Evolutionary conservation across 2,888 invertebrate genomes (phyloP).

Genomic region (Limnephilus marmoratus): DNA sequence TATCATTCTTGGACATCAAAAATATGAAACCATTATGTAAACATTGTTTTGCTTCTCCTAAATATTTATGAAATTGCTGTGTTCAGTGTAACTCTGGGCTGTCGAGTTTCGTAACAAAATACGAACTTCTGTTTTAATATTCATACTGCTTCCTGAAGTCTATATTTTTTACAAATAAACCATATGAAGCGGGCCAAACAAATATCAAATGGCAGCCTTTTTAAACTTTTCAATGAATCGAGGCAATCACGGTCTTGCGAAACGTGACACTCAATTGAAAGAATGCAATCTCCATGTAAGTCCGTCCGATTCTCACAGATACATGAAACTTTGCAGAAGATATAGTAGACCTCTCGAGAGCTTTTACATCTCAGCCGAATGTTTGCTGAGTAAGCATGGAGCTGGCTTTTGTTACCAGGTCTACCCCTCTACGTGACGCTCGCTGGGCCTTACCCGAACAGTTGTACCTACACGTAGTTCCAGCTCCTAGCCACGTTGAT

Average conservation of each 20-base stretch:
- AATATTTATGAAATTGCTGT: background rate
- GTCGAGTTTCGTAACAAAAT: background rate
- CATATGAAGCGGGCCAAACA: background rate
- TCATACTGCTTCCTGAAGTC: background rate
- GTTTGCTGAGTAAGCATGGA: constrained; percentile 40
- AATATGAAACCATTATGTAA: background rate
- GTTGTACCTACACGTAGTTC: background rate
- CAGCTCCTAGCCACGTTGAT: constrained; percentile 32
- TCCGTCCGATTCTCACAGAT: constrained; percentile 15
- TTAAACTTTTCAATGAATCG: constrained; percentile 16
- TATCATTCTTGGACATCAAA: background rate
- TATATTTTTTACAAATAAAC: background rate
- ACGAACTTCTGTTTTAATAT: background rate
- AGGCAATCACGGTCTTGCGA: constrained; percentile 2
- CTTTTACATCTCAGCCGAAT: constrained; percentile 31
- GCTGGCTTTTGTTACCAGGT: constrained; percentile 35
- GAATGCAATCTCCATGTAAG: constrained; percentile 14
- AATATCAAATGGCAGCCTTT: background rate
- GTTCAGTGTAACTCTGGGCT: background rate
- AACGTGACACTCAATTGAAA: constrained; percentile 28
- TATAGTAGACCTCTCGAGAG: constrained; percentile 17
- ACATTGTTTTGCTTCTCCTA: background rate
- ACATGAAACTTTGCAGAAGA: constrained; percentile 30
- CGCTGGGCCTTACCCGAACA: constrained; percentile 1
- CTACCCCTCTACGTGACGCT: constrained; percentile 40